These are phyloP conservation scores for Delphinus delphis DNA, from an alignment of 2,113 vertebrate species.

Conservation along the genomic window DNA sequence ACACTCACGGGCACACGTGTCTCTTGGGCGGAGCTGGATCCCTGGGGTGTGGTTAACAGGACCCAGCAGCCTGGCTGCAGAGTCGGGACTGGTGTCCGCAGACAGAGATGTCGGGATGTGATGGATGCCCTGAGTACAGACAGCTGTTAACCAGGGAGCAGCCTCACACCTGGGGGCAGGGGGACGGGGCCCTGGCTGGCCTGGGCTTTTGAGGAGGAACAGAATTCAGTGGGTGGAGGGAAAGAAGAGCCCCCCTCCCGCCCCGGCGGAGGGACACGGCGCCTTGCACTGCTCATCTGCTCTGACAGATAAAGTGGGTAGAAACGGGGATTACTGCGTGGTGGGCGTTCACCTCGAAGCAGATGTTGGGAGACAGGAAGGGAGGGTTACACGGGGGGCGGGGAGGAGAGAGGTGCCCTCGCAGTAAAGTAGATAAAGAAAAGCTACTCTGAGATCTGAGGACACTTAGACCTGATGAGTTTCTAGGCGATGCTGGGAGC, in stretches of 20 bases:
- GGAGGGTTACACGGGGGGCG: neutral
- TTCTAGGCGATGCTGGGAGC: neutral
- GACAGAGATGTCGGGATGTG: neutral
- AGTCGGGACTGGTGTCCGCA: neutral
- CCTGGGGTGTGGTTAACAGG: too few relatives aligned
- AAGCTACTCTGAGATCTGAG: neutral
- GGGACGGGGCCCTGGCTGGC: rapidly evolving
- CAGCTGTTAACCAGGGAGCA: neutral
- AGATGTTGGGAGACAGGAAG: neutral
- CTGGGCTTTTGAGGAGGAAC: neutral
- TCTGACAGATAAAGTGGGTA: neutral
- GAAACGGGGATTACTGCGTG: rapidly evolving
- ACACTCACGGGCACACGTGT: rapidly evolving
- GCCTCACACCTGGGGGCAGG: rapidly evolving
- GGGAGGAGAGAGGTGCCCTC: neutral
- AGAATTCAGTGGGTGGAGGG: too few relatives aligned
- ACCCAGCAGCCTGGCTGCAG: neutral
- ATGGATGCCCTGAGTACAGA: too few relatives aligned
- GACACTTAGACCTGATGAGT: neutral
- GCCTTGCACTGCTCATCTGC: rapidly evolving
- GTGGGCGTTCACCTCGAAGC: neutral
- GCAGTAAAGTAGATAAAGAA: neutral
- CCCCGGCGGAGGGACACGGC: rapidly evolving
- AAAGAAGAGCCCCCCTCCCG: neutral
- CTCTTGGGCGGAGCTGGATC: neutral